Conservation (phyloP, 2,888 invertebrate genomes). For the Netelia melanura region DNA sequence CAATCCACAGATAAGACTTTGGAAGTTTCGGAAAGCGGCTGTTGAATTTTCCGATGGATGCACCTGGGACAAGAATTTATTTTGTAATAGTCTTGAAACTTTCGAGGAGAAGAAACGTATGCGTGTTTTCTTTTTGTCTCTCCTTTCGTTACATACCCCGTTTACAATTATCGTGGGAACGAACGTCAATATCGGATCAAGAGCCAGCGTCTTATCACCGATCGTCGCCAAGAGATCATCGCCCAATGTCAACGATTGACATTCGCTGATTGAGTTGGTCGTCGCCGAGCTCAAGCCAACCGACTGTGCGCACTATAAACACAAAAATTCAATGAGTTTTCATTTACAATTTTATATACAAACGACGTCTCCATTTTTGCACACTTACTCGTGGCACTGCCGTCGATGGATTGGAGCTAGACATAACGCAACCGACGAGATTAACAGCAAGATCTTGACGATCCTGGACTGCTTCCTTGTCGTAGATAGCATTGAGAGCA, state of each 20-base stretch:
- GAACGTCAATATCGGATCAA: conserved; percentile 79
- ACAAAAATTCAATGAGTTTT: conserved; percentile 27
- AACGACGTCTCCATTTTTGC: background rate
- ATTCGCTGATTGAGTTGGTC: conserved; percentile 74
- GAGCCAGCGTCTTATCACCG: conserved; percentile 82
- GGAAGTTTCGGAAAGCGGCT: conserved; percentile 71
- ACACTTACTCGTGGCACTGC: conserved; percentile 76
- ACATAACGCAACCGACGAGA: conserved; percentile 85
- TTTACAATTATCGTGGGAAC: conserved; percentile 85
- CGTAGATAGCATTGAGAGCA: conserved; percentile 82
- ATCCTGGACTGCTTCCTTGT: conserved; percentile 69
- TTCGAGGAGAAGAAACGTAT: background rate
- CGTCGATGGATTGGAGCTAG: conserved; percentile 71
- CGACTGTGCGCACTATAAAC: conserved; percentile 82
- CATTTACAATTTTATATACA: background rate
- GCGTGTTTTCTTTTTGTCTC: conserved; percentile 20
- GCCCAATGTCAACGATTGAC: conserved; percentile 77
- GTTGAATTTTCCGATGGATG: conserved; percentile 71
- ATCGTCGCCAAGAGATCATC: conserved; percentile 81
- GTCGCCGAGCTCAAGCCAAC: conserved; percentile 74
- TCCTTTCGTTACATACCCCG: conserved; percentile 76
- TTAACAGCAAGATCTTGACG: conserved; percentile 72
- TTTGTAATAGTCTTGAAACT: conserved; percentile 1
- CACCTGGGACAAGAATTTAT: conserved; percentile 63
- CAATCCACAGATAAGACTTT: conserved; percentile 72